Base-by-base conservation (phyloP, 2,113 vertebrate genomes). In the Mastomys natalensis region DNA sequence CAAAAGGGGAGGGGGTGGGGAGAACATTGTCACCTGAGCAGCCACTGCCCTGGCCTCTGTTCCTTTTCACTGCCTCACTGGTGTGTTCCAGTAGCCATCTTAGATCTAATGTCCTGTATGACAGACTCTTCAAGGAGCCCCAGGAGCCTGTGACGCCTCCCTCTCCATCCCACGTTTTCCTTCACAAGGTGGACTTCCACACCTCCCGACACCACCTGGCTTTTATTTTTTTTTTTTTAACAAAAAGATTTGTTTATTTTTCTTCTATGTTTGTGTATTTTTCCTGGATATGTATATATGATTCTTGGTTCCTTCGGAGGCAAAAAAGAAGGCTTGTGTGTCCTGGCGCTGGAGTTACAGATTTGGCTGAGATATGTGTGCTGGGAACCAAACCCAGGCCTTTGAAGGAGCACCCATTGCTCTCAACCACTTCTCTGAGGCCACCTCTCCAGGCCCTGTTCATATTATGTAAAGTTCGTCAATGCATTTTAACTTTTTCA, bases 401-500 rank as follows among this genome's bases (percentile, higher is more conserved):
- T 31, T 58, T 10, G 40, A 85, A 85, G 40, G 58, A 64, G 26
- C 24, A 85, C 58, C 15, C 40, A 64, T 19, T 45, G 15, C 58
- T 10, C 58, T 64, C 58, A 19, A 64, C 58, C 81, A 64, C 15
- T n/a, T n/a, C n/a, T n/a, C n/a, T 31, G 58, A 85, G 58, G 8
- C 81, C 81, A 45, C 81, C 81, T 31, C 81, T 85, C 81, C 40
- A 31, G 15, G 58, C 40, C 40, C 40, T 85, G 58, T 11, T 40
- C 58, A 94, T 94, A 89, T 16, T 95, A 70, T 95, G 84, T 96
- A 89, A 95, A 95, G 43, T 74, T 91, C 91, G 74, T 87, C 0
- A 43, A 96, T 96, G 96, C 95, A 87, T 55, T 96, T 88, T 94
- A 66, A 98, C 85, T 81, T 84, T 93, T 76, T 77, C 93, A 85